Conservation (phyloP, 2,797 vertebrate species). For the Argya squamiceps region DNA sequence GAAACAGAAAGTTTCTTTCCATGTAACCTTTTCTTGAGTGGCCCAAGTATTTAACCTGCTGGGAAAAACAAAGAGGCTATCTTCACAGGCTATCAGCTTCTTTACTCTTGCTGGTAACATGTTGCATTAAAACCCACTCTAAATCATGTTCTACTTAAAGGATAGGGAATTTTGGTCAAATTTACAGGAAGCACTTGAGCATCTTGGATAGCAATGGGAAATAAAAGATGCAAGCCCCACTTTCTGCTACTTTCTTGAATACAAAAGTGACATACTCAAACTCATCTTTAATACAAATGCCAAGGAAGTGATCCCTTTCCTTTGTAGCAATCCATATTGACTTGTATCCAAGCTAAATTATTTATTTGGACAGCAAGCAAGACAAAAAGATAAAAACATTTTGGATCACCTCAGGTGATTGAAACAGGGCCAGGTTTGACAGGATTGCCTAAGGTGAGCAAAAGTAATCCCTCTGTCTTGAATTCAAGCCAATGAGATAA, state of each 20-base stretch:
- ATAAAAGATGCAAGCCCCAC: neutral
- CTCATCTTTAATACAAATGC: neutral
- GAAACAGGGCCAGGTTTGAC: neutral
- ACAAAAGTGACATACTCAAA: neutral
- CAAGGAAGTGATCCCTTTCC: neutral
- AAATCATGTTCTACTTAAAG: neutral
- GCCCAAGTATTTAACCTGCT: neutral
- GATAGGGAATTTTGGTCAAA: neutral
- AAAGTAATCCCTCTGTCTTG: neutral
- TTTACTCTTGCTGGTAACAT: neutral
- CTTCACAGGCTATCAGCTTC: no score
- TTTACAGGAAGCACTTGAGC: neutral
- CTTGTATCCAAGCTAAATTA: neutral
- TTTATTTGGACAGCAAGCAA: neutral
- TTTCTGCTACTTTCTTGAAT: neutral
- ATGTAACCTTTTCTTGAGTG: neutral
- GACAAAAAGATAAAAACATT: neutral
- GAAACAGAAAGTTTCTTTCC: neutral
- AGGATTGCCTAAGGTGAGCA: neutral
- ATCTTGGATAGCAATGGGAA: neutral
- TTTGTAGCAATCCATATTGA: neutral
- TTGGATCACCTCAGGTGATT: neutral
- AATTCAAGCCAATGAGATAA: slow-evolving; percentile 12
- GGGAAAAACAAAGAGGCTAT: neutral
- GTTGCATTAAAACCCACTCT: neutral